Evolutionary conservation across 1,140 invertebrate species (phyloP).

Genomic region (Delia radicum): DNA sequence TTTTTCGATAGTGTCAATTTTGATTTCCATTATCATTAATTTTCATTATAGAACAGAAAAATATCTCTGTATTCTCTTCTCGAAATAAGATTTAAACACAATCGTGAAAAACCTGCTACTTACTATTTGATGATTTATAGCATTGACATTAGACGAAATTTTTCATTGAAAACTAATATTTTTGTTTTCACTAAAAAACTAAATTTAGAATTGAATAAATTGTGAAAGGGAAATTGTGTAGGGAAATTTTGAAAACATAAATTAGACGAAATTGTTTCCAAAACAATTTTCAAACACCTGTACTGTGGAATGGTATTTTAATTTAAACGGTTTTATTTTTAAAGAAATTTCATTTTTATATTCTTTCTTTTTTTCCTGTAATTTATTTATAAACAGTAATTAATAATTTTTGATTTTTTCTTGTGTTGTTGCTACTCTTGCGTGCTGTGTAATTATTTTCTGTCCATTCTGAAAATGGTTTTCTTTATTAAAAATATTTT

Average conservation of each 20-base stretch:
- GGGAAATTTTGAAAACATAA: not conserved
- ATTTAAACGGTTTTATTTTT: not conserved
- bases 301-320: not conserved
- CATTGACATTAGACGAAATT: not conserved
- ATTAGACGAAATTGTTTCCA: not conserved
- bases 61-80: not conserved
- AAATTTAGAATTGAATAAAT: not conserved
- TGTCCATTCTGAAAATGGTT: not conserved
- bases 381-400: not conserved
- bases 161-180: not conserved
- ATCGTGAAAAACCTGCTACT: too few relatives aligned
- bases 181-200: too few relatives aligned
- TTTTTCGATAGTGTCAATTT: not conserved
- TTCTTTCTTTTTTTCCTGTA: not conserved
- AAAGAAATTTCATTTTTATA: not conserved
- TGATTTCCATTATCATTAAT: not conserved
- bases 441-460: not conserved
- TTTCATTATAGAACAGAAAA: not conserved
- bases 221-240: not conserved
- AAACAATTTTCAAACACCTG: not conserved
- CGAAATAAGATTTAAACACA: not conserved
- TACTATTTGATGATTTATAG: conserved; percentile 16
- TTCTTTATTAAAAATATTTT: not conserved
- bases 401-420: not conserved
- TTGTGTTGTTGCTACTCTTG: not conserved